Conservation (phyloP, 2,113 vertebrate species). For the Apodemus speciosus region DNA sequence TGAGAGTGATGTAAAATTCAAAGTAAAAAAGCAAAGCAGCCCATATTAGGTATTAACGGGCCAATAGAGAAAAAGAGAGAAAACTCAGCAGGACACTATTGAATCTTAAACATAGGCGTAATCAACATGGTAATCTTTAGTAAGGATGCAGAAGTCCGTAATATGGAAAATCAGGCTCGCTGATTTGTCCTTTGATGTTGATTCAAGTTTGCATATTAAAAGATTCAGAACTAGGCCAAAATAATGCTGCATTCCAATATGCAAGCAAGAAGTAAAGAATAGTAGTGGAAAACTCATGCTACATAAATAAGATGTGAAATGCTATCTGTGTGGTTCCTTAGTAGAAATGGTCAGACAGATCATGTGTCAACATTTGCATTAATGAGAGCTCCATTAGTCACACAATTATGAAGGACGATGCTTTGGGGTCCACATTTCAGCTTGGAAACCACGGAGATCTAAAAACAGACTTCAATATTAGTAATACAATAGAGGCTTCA, state of each 20-base stretch:
- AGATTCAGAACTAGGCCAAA: constrained; percentile 53
- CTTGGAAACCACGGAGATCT: not conserved
- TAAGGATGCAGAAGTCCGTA: not conserved
- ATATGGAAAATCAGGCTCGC: constrained; percentile 38
- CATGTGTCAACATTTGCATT: constrained; percentile 66
- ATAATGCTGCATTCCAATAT: constrained; percentile 6
- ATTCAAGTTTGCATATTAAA: constrained; percentile 60
- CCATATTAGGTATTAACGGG: not conserved
- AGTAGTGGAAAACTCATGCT: constrained; percentile 50
- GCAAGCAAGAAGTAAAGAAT: constrained; percentile 36
- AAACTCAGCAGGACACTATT: constrained; percentile 40
- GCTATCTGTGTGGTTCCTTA: constrained; percentile 58
- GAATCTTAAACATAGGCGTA: constrained; percentile 57
- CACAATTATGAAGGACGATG: not conserved
- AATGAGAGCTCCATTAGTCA: constrained; percentile 57
- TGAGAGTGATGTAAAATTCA: not conserved
- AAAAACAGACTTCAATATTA: not conserved
- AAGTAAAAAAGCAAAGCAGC: not conserved
- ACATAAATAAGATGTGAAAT: constrained; percentile 63
- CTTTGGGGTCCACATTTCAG: not conserved
- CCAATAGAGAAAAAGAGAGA: not conserved
- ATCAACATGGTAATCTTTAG: constrained; percentile 38
- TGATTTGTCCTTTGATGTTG: constrained; percentile 55
- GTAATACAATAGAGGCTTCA: not conserved
- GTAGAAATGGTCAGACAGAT: constrained; percentile 44